Percentiles rank a stretch among this genome's conserved stretches.
These are phyloP conservation scores for Bujurquina vittata DNA, from an alignment of 2,113 vertebrate genomes.

Conservation along the genomic window DNA sequence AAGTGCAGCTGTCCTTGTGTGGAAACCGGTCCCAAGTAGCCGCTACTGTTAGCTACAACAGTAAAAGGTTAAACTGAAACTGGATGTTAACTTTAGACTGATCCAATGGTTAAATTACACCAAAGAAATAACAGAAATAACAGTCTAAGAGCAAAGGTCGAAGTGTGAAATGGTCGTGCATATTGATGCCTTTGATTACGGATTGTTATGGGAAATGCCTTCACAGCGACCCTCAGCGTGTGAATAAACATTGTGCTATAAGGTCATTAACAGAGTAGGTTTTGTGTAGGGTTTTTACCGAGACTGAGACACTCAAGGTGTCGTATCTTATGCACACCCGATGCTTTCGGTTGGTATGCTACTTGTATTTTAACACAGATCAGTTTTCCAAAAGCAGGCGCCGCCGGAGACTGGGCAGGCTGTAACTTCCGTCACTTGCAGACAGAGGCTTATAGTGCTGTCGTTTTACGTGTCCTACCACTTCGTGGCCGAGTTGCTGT, in stretches of 20 bases:
- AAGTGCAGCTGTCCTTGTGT: constrained; percentile 40
- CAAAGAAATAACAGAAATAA: not conserved
- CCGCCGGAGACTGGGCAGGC: not conserved
- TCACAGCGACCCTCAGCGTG: too few species aligned
- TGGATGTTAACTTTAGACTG: not conserved
- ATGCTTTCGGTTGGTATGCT: not conserved
- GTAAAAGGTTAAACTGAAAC: not conserved
- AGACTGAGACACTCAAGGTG: not conserved
- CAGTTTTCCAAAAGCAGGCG: not conserved
- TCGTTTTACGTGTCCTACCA: too few species aligned
- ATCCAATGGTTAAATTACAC: not conserved
- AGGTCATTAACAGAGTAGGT: not conserved
- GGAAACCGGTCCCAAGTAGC: not conserved
- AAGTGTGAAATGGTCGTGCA: not conserved
- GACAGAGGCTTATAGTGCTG: not conserved
- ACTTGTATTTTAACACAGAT: not conserved
- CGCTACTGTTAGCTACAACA: not conserved
- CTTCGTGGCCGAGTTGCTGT: too few species aligned
- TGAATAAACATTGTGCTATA: not conserved
- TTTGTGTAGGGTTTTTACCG: not conserved
- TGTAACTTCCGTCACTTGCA: not conserved
- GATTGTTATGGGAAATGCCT: not conserved
- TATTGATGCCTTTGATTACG: not conserved
- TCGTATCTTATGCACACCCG: not conserved
- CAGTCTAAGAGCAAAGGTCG: not conserved